Evolutionary conservation across 1,140 invertebrate species (phyloP).

Genomic region (Drosophila sechellia): DNA sequence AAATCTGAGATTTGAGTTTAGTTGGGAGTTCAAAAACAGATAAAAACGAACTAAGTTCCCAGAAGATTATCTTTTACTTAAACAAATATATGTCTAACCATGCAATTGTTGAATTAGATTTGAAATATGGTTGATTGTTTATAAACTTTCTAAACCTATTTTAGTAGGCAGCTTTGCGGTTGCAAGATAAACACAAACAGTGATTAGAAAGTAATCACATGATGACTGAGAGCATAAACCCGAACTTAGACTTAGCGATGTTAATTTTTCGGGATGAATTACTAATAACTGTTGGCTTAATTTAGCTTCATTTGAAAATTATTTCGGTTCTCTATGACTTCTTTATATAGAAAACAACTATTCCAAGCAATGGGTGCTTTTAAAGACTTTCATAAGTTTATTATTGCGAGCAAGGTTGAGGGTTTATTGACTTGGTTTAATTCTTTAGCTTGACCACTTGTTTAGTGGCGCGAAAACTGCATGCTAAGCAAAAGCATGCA

Average conservation of each 20-base stretch:
- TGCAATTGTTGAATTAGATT: no score
- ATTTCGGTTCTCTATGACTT: no score
- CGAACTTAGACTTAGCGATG: neutral
- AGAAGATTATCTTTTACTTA: no score
- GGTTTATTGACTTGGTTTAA: neutral
- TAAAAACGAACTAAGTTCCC: no score
- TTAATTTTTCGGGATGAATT: neutral
- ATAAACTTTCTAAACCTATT: neutral
- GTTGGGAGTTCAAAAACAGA: no score
- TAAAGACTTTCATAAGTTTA: neutral
- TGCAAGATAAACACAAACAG: neutral
- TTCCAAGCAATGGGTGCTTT: no score
- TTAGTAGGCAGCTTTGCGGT: neutral
- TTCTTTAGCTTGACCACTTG: neutral
- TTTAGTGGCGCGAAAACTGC: neutral
- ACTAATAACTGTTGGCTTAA: no score
- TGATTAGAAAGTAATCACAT: neutral
- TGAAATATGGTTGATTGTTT: no score
- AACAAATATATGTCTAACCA: no score
- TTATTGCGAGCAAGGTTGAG: neutral
- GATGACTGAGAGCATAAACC: neutral
- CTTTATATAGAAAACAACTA: no score
- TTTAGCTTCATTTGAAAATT: no score
- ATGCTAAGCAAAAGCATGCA: slow-evolving; percentile 3
- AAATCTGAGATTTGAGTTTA: no score